These are phyloP conservation scores for Melinaea marsaeus DNA, from an alignment of 2,888 invertebrate genomes.

Conservation along the genomic window DNA sequence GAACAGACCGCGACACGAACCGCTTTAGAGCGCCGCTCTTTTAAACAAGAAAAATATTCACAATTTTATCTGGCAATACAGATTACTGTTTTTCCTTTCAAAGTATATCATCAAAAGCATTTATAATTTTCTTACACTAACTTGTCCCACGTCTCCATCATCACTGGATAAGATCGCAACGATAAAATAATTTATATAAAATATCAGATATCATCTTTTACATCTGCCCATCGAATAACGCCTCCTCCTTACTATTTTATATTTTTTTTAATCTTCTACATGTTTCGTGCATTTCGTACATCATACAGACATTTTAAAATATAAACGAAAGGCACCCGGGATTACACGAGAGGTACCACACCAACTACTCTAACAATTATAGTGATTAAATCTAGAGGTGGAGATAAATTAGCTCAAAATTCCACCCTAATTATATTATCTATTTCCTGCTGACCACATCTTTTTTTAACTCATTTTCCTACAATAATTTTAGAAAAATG, in stretches of 20 bases:
- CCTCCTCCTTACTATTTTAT: constrained; percentile 44
- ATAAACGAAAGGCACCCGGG: constrained; percentile 73
- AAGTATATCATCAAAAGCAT: constrained; percentile 70
- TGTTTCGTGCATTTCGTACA: constrained; percentile 93
- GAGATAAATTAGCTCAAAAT: constrained; percentile 49
- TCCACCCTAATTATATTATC: constrained; percentile 50
- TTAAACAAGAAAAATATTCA: constrained; percentile 76
- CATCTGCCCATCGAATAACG: constrained; percentile 51
- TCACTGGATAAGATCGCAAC: constrained; percentile 70
- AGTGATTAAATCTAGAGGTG: constrained; percentile 72
- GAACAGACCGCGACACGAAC: constrained; percentile 69
- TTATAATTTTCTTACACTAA: constrained; percentile 71
- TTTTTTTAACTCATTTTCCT: constrained; percentile 15
- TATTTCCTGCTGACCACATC: constrained; percentile 52
- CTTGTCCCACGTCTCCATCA: constrained; percentile 59
- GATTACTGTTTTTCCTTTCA: constrained; percentile 56
- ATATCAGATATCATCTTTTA: constrained; percentile 66
- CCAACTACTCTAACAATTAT: constrained; percentile 77
- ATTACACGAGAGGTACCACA: constrained; percentile 75
- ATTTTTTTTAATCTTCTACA: constrained; percentile 85
- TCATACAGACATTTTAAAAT: constrained; percentile 82
- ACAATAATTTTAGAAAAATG: background rate
- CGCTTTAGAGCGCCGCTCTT: constrained; percentile 74
- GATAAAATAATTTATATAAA: constrained; percentile 73
- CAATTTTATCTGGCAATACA: constrained; percentile 79